Evolutionary conservation across 2,113 vertebrate genomes (phyloP), one percentile per base, ranked within the genome.

Genomic region (Ondatra zibethicus): DNA sequence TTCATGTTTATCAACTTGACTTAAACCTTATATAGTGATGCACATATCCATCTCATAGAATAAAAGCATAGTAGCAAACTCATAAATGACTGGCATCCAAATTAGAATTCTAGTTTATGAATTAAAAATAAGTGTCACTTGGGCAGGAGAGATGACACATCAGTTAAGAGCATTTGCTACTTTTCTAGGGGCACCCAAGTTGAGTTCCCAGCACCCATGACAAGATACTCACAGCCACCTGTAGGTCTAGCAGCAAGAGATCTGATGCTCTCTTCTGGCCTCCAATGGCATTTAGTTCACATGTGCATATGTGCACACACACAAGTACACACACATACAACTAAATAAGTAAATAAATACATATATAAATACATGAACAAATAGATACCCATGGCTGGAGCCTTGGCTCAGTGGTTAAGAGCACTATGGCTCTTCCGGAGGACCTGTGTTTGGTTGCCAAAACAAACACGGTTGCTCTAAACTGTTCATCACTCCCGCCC

Each of bases 121-220:
- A 95, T 88, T 92, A 94, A 94, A 96, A 97, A 84, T 86, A 91
- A 86, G 27, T 78, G 29, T 66, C 13, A 47, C 61, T 84, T 65
- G 27, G n/a, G 27, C n/a, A 31, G n/a, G 58, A 84, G 25, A 42
- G 7, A 21, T 65, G 61, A 16, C 8, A 9, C 29, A 85, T 29
- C 14, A 33, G 17, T 21, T 86, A 5, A 29, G 25, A 86, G 61
- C 21, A 12, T 31, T 29, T 63, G 12, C 14, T 85, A 45, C 4
- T 3, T 27, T 45, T 63, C 13, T 39, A 45, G 25, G 25, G 58
- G 19, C 14, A 47, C 16, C 16, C 9, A 21, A 7, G 16, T 45
- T 66, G 39, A 29, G 29, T 66, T 66, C 61, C 39, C 27, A 86
- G 27, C 61, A 65, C 29, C 29, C 61, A 66, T 45, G 61, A 21